These are phyloP conservation scores for Pycnonotus jocosus DNA, from an alignment of 2,113 vertebrate genomes.

Conservation along the genomic window DNA sequence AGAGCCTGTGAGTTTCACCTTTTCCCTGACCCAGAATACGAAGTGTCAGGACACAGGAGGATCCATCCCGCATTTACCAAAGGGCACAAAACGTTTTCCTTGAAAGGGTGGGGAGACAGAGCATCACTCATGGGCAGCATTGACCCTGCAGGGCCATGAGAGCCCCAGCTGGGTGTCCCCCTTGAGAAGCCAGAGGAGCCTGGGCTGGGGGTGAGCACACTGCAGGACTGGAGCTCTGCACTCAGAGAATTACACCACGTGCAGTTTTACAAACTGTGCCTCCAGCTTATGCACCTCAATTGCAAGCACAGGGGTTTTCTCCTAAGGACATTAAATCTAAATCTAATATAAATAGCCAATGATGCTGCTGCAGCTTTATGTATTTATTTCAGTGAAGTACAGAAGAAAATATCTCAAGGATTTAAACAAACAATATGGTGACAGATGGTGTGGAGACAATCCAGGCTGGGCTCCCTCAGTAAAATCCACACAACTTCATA, in stretches of 20 bases:
- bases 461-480: slow-evolving; percentile 19
- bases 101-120: background rate
- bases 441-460: slow-evolving; percentile 49
- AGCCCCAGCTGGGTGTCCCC: background rate
- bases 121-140: background rate
- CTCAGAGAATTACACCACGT: background rate
- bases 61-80: fast-evolving
- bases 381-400: background rate
- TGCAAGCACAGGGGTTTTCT: background rate
- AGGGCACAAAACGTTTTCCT: background rate
- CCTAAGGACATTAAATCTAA: background rate
- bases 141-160: background rate
- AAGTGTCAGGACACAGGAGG: background rate
- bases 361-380: slow-evolving; percentile 2
- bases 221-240: background rate
- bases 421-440: slow-evolving; percentile 49
- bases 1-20: background rate
- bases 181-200: background rate
- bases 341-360: slow-evolving; percentile 24
- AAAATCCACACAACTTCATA: slow-evolving; percentile 32
- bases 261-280: background rate
- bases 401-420: slow-evolving; percentile 34
- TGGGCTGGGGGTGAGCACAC: fast-evolving
- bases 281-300: background rate
- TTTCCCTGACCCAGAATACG: background rate